Evolutionary conservation across 2,888 invertebrate genomes (phyloP).

Genomic region (Erebia aethiops): DNA sequence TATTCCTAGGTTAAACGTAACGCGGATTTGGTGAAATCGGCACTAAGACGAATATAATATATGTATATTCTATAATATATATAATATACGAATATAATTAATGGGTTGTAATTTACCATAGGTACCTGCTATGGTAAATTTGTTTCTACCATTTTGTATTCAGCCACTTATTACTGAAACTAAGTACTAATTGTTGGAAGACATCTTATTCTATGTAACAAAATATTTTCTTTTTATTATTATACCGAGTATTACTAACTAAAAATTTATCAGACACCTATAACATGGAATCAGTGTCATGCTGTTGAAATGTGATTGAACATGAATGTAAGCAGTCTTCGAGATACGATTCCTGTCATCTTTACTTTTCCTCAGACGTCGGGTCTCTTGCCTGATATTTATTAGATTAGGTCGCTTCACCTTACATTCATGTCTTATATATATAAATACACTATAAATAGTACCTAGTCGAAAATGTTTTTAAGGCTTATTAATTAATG

Average conservation of each 20-base stretch:
- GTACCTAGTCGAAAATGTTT: too few relatives aligned
- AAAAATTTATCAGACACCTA: conserved; percentile 31
- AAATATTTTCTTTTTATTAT: background rate
- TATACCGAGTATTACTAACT: conserved; percentile 16
- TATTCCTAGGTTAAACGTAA: too few relatives aligned
- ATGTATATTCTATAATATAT: too few relatives aligned
- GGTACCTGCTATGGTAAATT: too few relatives aligned
- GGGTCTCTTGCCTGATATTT: conserved; percentile 14
- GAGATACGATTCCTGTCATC: conserved; percentile 33
- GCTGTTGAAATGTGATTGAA: conserved; percentile 32
- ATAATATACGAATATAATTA: too few relatives aligned
- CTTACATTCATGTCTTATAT: conserved; percentile 7
- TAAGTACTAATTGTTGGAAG: background rate
- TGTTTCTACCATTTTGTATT: background rate
- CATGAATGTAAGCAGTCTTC: conserved; percentile 31
- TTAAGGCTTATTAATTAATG: too few relatives aligned
- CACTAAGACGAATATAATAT: too few relatives aligned
- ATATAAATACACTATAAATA: background rate
- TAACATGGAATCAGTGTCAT: conserved; percentile 33
- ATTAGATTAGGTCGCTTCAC: conserved; percentile 30
- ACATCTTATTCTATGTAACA: background rate
- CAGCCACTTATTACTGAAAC: background rate
- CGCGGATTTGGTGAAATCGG: too few relatives aligned
- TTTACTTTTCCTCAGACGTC: conserved; percentile 33
- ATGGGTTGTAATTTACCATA: too few relatives aligned